Conservation (phyloP, 2,797 vertebrate genomes). For the Leptatherina wallacei region DNA sequence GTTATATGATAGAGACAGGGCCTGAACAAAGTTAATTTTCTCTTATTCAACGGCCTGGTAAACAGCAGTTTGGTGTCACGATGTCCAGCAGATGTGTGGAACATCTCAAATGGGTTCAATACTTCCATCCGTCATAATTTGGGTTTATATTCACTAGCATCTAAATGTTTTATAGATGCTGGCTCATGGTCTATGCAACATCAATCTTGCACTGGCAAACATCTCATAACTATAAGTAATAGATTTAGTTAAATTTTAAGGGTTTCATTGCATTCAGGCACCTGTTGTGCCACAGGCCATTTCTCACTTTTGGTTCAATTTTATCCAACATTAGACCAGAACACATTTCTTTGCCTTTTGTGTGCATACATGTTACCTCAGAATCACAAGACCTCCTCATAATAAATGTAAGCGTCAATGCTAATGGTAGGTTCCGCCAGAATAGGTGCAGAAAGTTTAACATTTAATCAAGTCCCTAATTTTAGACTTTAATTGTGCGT, state of each 20-base stretch:
- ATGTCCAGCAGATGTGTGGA: no score
- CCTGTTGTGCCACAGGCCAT: background rate
- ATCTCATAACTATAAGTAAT: background rate
- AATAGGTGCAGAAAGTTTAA: conserved; percentile 82
- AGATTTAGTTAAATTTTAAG: background rate
- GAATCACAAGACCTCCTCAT: conserved; percentile 46
- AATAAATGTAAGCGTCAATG: conserved; percentile 67
- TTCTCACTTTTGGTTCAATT: background rate
- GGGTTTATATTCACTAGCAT: no score
- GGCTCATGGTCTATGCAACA: no score
- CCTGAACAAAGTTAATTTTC: no score
- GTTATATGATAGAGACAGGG: no score
- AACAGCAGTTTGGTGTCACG: no score
- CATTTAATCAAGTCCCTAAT: conserved; percentile 86
- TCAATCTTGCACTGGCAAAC: no score
- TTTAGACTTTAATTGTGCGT: conserved; percentile 83
- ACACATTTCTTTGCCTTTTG: conserved; percentile 5
- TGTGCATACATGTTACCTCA: conserved; percentile 1
- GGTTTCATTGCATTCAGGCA: no score
- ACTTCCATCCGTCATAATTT: background rate
- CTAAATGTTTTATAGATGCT: no score
- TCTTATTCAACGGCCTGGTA: no score
- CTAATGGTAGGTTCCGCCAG: conserved; percentile 71
- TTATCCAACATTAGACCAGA: background rate
- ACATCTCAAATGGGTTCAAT: no score